phyloP scores from a whole-genome alignment of 1,140 invertebrate species.

The Penaeus chinensis region DNA sequence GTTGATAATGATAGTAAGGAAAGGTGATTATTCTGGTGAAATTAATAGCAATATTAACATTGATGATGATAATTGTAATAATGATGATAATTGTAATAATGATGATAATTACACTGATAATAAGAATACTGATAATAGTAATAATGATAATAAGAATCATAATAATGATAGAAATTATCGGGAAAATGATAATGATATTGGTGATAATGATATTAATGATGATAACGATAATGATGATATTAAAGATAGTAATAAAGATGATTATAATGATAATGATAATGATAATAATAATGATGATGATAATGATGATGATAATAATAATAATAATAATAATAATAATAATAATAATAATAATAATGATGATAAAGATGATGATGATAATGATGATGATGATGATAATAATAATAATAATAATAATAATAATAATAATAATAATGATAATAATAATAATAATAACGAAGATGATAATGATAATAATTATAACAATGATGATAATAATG shows the following conservation, averaged over 20 bases:
- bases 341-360: constrained; percentile 12
- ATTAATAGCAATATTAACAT: no score
- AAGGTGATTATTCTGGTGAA: no score
- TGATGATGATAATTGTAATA: no score
- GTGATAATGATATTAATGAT: no score
- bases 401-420: neutral
- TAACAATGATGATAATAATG: neutral
- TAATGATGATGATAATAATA: constrained; percentile 4
- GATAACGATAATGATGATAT: neutral
- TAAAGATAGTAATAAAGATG: neutral
- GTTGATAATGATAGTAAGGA: no score
- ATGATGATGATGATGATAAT: neutral
- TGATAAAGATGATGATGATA: neutral
- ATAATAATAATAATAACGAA: neutral
- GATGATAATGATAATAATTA: no score
- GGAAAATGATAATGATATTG: neutral
- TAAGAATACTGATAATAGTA: no score
- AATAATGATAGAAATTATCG: no score
- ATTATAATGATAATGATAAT: no score
- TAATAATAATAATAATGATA: neutral
- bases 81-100: no score
- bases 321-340: neutral
- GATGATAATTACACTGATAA: no score
- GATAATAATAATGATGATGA: constrained; percentile 22
- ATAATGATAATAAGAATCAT: no score